Base-by-base conservation (phyloP, 2,888 invertebrate genomes). In the Psylliodes chrysocephalus region DNA sequence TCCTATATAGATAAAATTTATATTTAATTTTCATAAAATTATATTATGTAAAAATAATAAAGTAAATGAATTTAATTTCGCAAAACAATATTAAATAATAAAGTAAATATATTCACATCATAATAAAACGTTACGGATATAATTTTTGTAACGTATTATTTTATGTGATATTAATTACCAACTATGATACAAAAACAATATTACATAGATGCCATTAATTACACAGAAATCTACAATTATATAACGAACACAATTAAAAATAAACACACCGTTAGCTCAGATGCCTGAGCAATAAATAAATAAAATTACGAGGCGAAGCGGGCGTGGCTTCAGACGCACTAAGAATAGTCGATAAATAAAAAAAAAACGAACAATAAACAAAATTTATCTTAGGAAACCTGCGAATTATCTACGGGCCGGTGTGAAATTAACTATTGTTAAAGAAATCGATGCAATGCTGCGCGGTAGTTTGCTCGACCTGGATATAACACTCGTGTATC, bases 381-480 rank as follows among this genome's bases (percentile, higher is more conserved):
- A 52, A 52, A 52, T 35, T 35, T 52, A 35, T 52, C 35, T 35
- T 51, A 52, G 17, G 38, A 52, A 52, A 19, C 49, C 25, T 14
- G 49, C 38, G 12, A 52, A 52, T 52, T 52, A 52, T 52, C 52
- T 38, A 25, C 49, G 15, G 49, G 52, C 28, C 38, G 52, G 52
- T 52, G 52, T 52, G 52, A 52, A 52, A 52, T 52, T 52, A 22
- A 52, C 35, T 52, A 52, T 52, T 52, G 52, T 52, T 52, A 12
- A 33, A 52, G 7, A 8, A 28, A 49, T 49, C 28, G 30, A 12
- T 49, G 25, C 28, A 47, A 25, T 17, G 17, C n/a, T 47, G 47
- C n/a, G 47, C 47, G 30, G 22, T 25, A 1, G 17, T 12, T 46
- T 10, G 49, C 7, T 49, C 49, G 49, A 49, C 49, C 49, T 49